These are phyloP conservation scores for Ormyrus pomaceus DNA, from an alignment of 2,888 invertebrate genomes.

Conservation along the genomic window DNA sequence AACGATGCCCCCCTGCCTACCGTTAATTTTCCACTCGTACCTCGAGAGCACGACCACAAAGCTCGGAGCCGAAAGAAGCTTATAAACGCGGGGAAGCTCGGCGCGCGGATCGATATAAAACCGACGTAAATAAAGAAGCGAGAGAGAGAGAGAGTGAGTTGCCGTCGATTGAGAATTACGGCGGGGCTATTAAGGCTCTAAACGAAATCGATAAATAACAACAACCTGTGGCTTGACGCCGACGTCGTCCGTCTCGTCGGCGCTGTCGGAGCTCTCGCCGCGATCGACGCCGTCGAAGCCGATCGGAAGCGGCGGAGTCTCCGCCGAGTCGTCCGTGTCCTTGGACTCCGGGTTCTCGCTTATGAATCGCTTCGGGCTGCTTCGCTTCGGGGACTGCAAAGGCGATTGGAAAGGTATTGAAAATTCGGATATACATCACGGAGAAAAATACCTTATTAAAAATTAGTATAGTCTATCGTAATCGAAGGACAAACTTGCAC, in stretches of 20 bases:
- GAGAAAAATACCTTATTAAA: no score
- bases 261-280: conserved; percentile 27
- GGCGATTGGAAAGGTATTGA: no score
- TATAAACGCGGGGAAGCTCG: no score
- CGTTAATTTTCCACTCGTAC: no score
- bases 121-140: neutral
- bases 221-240: conserved; percentile 51
- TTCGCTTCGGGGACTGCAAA: conserved; percentile 42
- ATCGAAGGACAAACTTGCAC: no score
- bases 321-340: conserved; percentile 30
- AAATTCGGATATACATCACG: no score
- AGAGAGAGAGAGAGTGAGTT: neutral
- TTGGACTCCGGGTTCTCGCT: neutral
- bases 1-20: no score
- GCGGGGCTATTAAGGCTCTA: neutral
- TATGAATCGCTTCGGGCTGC: conserved; percentile 33
- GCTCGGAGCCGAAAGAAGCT: no score
- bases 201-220: conserved; percentile 33
- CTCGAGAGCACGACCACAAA: no score
- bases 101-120: conserved; percentile 2
- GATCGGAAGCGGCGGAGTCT: conserved; percentile 38
- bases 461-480: no score
- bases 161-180: no score
- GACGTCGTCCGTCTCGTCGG: conserved; percentile 46
- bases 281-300: conserved; percentile 33